Evolutionary conservation across 2,888 invertebrate genomes (phyloP).

Genomic region (Diarsia rubi): DNA sequence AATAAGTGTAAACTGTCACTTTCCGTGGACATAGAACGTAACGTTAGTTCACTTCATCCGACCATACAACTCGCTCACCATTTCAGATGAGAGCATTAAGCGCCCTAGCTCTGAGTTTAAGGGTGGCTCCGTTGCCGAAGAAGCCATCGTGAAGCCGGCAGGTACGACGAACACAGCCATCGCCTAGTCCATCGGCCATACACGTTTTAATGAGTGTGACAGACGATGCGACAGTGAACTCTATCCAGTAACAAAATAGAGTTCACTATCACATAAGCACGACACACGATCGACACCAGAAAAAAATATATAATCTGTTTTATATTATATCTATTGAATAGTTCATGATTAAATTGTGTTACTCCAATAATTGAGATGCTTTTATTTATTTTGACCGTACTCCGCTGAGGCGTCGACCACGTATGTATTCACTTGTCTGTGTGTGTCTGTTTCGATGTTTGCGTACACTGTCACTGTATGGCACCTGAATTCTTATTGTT

Average conservation of each 20-base stretch:
- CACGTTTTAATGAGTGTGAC: conserved; percentile 85
- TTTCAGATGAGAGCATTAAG: conserved; percentile 94
- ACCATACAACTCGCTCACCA: conserved; percentile 88
- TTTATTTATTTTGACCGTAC: conserved; percentile 90
- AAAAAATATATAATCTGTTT: conserved; percentile 89
- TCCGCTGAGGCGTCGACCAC: conserved; percentile 90
- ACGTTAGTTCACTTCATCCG: conserved; percentile 83
- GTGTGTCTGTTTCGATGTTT: conserved; percentile 90
- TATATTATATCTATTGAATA: conserved; percentile 89
- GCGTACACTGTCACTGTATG: conserved; percentile 88
- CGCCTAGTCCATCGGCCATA: conserved; percentile 88
- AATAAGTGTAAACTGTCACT: conserved; percentile 45
- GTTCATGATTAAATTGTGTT: conserved; percentile 91
- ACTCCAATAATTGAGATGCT: conserved; percentile 90
- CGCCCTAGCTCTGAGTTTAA: conserved; percentile 97
- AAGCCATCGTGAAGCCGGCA: conserved; percentile 86
- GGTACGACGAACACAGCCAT: conserved; percentile 87
- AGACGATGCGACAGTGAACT: conserved; percentile 87
- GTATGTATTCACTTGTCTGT: conserved; percentile 90
- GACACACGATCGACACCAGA: conserved; percentile 88
- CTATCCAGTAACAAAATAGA: conserved; percentile 75
- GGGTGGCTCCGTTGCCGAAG: conserved; percentile 90
- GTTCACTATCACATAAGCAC: conserved; percentile 87
- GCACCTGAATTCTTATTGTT: conserved; percentile 82
- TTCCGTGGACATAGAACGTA: conserved; percentile 83